Conservation (phyloP, 2,113 vertebrate genomes). For the Zosterops borbonicus region DNA sequence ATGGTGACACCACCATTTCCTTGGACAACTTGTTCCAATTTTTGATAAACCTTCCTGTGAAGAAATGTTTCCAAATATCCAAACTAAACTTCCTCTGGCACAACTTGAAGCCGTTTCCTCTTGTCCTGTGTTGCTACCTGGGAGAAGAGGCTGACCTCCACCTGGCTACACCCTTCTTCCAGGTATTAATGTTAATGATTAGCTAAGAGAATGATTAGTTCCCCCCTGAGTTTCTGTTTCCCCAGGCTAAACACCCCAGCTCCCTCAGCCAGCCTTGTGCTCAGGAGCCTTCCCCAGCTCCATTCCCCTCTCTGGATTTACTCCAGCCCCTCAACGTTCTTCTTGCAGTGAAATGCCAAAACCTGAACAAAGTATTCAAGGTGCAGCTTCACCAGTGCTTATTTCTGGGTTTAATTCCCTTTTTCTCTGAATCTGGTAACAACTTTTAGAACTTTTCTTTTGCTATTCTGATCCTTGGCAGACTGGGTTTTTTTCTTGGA, state of each 20-base stretch:
- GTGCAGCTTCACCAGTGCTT: background rate
- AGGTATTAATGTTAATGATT: background rate
- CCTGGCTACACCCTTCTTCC: background rate
- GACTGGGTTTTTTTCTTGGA: background rate
- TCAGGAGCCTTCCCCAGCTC: background rate
- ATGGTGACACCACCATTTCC: background rate
- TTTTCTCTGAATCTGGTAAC: background rate
- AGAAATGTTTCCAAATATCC: background rate
- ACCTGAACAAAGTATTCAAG: background rate
- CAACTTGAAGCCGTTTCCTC: background rate
- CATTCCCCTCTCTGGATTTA: background rate
- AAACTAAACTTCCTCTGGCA: background rate
- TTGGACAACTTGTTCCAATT: background rate
- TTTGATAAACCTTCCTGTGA: background rate
- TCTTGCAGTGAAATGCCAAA: background rate
- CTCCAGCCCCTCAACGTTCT: background rate
- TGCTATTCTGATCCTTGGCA: background rate
- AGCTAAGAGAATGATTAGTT: background rate
- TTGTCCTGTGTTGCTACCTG: background rate
- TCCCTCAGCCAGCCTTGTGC: background rate
- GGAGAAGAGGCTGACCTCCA: rapidly evolving
- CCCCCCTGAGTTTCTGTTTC: background rate
- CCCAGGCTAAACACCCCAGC: background rate
- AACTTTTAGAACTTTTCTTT: background rate
- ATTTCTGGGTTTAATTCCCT: background rate